A percentile compares a stretch with the other conserved stretches of the same genome.
phyloP scores from a whole-genome alignment of 2,113 vertebrate genomes.

The Psilopogon haemacephalus region DNA sequence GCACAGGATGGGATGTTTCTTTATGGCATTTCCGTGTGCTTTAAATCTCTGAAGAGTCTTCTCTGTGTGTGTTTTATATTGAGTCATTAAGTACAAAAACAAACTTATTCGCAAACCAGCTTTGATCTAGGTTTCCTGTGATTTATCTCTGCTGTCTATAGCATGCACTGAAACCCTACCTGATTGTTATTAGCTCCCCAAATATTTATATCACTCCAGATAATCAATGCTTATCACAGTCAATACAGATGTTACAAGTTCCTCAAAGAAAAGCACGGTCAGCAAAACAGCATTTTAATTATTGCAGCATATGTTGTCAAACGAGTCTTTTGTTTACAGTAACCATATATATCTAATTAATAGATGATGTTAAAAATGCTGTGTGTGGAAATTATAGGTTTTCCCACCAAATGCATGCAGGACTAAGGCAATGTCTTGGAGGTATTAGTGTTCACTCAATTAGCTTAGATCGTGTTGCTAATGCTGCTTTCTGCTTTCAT shows the following conservation, averaged over 20 bases:
- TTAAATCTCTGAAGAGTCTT: constrained; percentile 67
- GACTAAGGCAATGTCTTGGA: constrained; percentile 41
- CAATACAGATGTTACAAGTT: constrained; percentile 75
- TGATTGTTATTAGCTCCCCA: constrained; percentile 75
- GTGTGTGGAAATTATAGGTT: constrained; percentile 52
- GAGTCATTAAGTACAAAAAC: constrained; percentile 76
- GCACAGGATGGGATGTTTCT: constrained; percentile 67
- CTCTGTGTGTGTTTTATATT: constrained; percentile 59
- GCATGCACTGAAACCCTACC: constrained; percentile 64
- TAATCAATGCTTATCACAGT: constrained; percentile 81
- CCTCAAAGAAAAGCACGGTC: constrained; percentile 71
- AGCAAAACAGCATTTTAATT: constrained; percentile 77
- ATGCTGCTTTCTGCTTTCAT: constrained; percentile 38
- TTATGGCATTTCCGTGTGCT: constrained; percentile 74
- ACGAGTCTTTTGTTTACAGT: constrained; percentile 56
- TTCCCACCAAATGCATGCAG: constrained; percentile 37
- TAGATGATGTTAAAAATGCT: constrained; percentile 38
- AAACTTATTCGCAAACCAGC: constrained; percentile 72
- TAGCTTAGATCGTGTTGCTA: constrained; percentile 67
- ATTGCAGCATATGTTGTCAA: constrained; percentile 63
- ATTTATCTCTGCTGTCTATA: constrained; percentile 73
- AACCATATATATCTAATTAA: constrained; percentile 26
- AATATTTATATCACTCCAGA: constrained; percentile 77
- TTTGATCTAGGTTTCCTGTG: constrained; percentile 78
- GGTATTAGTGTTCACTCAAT: constrained; percentile 65